A percentile compares a stretch with the other conserved stretches of the same genome.
phyloP scores from a whole-genome alignment of 1,140 invertebrate species.

The Lepidurus apus region DNA sequence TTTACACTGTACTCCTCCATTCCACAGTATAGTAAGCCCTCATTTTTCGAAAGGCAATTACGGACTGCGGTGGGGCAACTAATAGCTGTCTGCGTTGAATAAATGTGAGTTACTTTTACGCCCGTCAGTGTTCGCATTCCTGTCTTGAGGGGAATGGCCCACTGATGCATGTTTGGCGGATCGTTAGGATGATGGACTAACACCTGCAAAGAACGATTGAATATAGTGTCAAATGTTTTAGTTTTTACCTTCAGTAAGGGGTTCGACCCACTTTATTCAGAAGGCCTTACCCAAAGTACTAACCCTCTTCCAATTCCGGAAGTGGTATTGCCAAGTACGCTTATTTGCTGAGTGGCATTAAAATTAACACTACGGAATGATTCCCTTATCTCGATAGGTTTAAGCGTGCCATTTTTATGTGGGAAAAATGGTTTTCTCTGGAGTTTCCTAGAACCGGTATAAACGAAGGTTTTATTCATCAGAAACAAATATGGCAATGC shows the following conservation, averaged over 20 bases:
- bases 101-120: neutral
- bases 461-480: too few species aligned
- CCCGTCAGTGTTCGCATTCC: neutral
- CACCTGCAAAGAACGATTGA: neutral
- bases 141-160: neutral
- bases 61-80: neutral
- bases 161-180: neutral
- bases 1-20: neutral
- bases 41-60: neutral
- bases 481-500: too few species aligned
- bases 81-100: neutral
- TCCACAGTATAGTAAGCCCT: neutral
- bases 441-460: neutral
- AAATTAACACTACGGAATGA: neutral
- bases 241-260: neutral
- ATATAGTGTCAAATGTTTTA: neutral
- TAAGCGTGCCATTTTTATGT: neutral
- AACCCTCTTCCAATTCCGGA: neutral
- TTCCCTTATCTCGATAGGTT: neutral
- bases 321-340: neutral
- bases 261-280: neutral
- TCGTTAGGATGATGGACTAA: neutral
- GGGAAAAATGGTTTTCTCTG: neutral
- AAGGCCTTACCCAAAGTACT: neutral
- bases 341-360: neutral